phyloP scores from a whole-genome alignment of 2,888 invertebrate genomes.

The Mycogona germanica region DNA sequence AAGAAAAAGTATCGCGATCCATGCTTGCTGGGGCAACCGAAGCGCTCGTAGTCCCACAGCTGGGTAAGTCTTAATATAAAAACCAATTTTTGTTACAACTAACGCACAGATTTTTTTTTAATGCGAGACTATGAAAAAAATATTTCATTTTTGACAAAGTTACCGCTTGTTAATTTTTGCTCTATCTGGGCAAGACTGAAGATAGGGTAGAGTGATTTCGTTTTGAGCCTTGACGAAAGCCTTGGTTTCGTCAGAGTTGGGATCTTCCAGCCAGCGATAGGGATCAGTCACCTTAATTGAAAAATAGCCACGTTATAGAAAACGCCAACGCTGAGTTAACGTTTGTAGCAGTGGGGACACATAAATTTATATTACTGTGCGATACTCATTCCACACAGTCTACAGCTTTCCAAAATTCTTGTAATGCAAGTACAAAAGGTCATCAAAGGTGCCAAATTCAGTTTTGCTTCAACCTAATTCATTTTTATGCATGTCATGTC shows the following conservation, averaged over 20 bases:
- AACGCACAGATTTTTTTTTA: too few species aligned
- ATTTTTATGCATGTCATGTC: too few species aligned
- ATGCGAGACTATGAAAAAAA: constrained; percentile 1
- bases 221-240: constrained; percentile 84
- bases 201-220: constrained; percentile 68
- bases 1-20: constrained; percentile 82
- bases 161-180: constrained; percentile 52
- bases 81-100: not conserved
- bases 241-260: constrained; percentile 81
- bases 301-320: too few species aligned
- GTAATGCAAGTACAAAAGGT: constrained; percentile 9
- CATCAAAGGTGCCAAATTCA: too few species aligned
- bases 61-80: constrained; percentile 52
- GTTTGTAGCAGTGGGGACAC: not conserved
- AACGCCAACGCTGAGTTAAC: not conserved
- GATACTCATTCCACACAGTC: not conserved
- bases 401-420: not conserved
- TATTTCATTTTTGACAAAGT: constrained; percentile 4
- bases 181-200: constrained; percentile 60
- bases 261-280: constrained; percentile 95
- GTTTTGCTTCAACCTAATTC: too few species aligned
- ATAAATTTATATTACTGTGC: not conserved
- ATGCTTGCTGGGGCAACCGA: constrained; percentile 67
- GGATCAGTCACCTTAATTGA: constrained; percentile 69
- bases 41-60: constrained; percentile 95